Evolutionary conservation across 2,888 invertebrate species (phyloP), one percentile per base, ranked within the genome.

Genomic region (Unio delphinus): DNA sequence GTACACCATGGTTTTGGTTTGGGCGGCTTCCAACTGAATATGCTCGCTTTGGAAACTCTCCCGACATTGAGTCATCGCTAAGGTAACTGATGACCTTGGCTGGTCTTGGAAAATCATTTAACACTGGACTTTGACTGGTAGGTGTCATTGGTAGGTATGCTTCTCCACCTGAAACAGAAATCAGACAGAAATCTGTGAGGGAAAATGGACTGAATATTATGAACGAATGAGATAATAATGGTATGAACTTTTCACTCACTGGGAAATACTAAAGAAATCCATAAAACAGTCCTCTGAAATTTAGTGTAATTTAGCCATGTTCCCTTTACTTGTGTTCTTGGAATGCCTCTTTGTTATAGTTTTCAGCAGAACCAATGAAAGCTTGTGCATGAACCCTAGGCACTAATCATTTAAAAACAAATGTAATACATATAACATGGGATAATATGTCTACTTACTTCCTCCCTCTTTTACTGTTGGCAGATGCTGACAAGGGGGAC

Each of bases 11-110:
- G 4, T 67, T 69, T 55, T 80, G 78, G 8, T 75, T 68, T 0
- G 95, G 94, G 79, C 94, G 93, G 68, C 95, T 95, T 30, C 96
- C 96, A 76, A 96, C 94, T 45, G 96, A 96, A 90, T 95, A 96
- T 1, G 96, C 94, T 79, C 95, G 92, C 66, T 93, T 92, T 15
- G 78, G 79, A 28, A 82, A 79, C 77, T 92, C 80, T 92, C 80
- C 78, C 3, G 87, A 86, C 89, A 89, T 80, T 18, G 93, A 93
- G 84, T 90, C 88, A 81, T 93, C 93, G 78, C 83, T 80, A 45
- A 87, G 74, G 68, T 86, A 95, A 23, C 95, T 94, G 70, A 92
- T 92, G 0, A 95, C 95, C 85, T 95, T 95, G 85, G 95, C 95
- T 64, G 96, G 91, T 79, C 94, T 94, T 0, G 94, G 94, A 63